These are phyloP conservation scores for Tarsius wallacei DNA, from an alignment of 2,797 vertebrate species.

Conservation along the genomic window DNA sequence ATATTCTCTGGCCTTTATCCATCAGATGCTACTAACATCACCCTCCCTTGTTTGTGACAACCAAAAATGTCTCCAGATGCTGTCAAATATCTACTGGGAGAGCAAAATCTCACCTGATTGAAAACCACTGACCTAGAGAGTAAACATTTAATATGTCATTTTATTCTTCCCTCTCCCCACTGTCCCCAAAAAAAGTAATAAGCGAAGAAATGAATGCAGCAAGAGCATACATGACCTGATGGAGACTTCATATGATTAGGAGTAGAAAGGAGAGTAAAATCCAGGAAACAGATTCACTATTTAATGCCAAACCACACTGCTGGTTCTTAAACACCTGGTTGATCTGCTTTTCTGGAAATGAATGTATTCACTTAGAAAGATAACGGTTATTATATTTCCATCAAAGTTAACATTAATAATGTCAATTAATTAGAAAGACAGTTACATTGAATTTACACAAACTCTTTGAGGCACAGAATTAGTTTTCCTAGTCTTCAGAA, in stretches of 20 bases:
- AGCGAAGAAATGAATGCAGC: neutral
- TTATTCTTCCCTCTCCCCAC: neutral
- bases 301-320: neutral
- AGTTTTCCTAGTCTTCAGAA: slow-evolving; percentile 30
- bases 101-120: neutral
- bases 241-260: neutral
- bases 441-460: slow-evolving; percentile 44
- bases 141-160: neutral
- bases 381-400: slow-evolving; percentile 54
- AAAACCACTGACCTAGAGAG: neutral
- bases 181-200: neutral
- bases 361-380: slow-evolving; percentile 49
- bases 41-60: neutral
- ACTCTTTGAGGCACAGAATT: slow-evolving; percentile 32
- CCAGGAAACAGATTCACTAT: neutral
- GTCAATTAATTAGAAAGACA: slow-evolving; percentile 56
- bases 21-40: neutral
- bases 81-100: neutral
- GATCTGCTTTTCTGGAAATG: slow-evolving; percentile 54
- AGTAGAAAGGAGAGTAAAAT: slow-evolving; percentile 43
- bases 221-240: neutral
- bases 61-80: neutral
- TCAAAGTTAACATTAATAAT: slow-evolving; percentile 72
- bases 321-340: slow-evolving; percentile 33
- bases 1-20: neutral